These are phyloP conservation scores for Subanguina moxae DNA, from an alignment of 1,140 invertebrate genomes.

Conservation along the genomic window DNA sequence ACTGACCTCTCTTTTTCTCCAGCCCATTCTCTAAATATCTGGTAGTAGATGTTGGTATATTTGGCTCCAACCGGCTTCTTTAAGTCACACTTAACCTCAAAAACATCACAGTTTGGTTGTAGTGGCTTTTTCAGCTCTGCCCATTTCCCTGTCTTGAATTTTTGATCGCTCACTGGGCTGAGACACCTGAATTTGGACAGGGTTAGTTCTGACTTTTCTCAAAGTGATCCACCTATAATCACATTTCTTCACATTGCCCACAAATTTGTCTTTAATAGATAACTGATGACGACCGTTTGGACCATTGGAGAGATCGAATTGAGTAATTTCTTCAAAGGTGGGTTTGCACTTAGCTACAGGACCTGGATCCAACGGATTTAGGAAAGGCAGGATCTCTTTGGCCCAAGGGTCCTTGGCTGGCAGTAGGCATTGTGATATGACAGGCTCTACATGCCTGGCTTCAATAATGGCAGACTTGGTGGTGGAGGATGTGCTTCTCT, in stretches of 20 bases:
- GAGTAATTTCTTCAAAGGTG: no score
- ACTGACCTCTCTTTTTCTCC: no score
- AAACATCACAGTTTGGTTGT: constrained; percentile 23
- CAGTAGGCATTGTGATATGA: neutral
- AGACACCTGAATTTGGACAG: constrained; percentile 10
- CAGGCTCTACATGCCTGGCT: no score
- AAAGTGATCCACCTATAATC: neutral
- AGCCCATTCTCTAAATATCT: no score
- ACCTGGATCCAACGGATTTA: neutral
- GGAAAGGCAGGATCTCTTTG: neutral
- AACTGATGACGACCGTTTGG: no score
- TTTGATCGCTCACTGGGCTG: constrained; percentile 13
- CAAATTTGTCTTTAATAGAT: no score
- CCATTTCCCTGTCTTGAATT: constrained; percentile 13
- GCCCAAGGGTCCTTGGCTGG: neutral
- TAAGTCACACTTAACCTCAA: constrained; percentile 25
- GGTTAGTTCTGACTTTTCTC: neutral
- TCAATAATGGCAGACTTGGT: no score
- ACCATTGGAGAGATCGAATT: no score
- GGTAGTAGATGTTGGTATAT: neutral
- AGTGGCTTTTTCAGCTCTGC: neutral
- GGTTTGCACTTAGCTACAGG: neutral
- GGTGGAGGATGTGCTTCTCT: no score
- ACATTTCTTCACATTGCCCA: no score
- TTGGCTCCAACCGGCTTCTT: neutral